Evolutionary conservation across 2,888 invertebrate genomes (phyloP), one percentile per base, ranked within the genome.

Genomic region (Cynaeus angustus): DNA sequence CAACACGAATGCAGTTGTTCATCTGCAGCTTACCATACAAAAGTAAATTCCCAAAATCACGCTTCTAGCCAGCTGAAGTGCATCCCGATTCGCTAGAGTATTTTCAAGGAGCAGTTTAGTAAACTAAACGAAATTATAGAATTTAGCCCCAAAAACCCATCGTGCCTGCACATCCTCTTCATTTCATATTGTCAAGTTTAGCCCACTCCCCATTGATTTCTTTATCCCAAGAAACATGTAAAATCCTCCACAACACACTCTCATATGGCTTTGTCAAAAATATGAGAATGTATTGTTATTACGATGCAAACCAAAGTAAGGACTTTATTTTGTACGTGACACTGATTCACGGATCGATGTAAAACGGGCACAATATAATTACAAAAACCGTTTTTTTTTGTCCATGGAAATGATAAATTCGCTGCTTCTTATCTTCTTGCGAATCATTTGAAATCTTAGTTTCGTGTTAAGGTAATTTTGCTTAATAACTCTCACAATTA

Each of bases 1-100:
- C 53, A 38, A 66, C 28, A 55, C 55, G 53, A 53, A 53, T 64
- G 62, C 45, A 21, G 64, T 64, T 68, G 48, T 68, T 68, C 62
- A 53, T 53, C 45, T 21, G 28, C 16, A 45, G 26, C 55, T 61
- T 68, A 53, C 37, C 61, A n/a, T n/a, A 62, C 46, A 61, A 53
- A 61, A 61, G 43, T 10, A 41, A 53, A 6, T 10, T 50, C 45
- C 55, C 43, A 45, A 65, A 65, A 53, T 62, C 48, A 30, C 41
- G 30, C 58, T 61, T 59, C 52, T 14, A 41, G 41, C 55, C 33
- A 41, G 59, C 53, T 61, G 8, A n/a, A 38, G n/a, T n/a, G 5
- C 8, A 3, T 66, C 21, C 13, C 52, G 30, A 43, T 14, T 41
- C 50, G 43, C 45, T 46, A 33, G 37, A 53, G 56, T 66, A 55